Conservation (phyloP, 2,888 invertebrate genomes). For the Eupithecia vulgata region DNA sequence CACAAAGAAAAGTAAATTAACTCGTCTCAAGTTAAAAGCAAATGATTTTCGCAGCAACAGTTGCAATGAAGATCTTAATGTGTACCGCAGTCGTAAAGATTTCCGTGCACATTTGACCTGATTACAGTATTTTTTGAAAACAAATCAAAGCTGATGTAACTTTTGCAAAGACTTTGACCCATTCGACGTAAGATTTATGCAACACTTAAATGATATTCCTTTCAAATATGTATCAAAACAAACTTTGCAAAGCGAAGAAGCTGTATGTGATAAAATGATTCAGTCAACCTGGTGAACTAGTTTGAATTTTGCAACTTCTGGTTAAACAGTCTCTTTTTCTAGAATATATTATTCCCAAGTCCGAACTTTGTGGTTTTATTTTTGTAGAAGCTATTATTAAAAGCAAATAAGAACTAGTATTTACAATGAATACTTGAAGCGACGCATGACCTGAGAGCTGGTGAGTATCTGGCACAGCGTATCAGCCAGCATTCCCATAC, state of each 20-base stretch:
- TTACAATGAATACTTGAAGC: no score
- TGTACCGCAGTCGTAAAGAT: slow-evolving; percentile 40
- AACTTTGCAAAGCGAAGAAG: slow-evolving; percentile 13
- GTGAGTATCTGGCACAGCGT: no score
- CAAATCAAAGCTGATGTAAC: slow-evolving; percentile 40
- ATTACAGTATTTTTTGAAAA: slow-evolving; percentile 42
- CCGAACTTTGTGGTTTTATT: no score
- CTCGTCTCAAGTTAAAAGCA: slow-evolving; percentile 4
- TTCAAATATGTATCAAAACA: slow-evolving; percentile 14
- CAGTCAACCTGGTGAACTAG: background rate
- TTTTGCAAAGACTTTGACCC: slow-evolving; percentile 20
- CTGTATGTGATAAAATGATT: background rate
- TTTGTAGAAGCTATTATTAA: no score
- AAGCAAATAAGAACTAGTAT: no score
- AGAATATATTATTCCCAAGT: no score
- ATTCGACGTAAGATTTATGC: slow-evolving; percentile 28
- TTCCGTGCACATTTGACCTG: slow-evolving; percentile 41
- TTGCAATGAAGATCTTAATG: slow-evolving; percentile 33
- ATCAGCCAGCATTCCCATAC: no score
- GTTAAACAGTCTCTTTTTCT: no score
- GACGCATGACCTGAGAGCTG: no score
- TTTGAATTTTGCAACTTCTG: background rate
- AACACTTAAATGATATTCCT: slow-evolving; percentile 22
- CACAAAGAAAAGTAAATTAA: slow-evolving; percentile 4
- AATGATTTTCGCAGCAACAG: slow-evolving; percentile 27